A percentile compares a stretch with the other conserved stretches of the same genome.
Evolutionary conservation across 2,797 vertebrate genomes (phyloP).

Genomic region (Falco peregrinus): DNA sequence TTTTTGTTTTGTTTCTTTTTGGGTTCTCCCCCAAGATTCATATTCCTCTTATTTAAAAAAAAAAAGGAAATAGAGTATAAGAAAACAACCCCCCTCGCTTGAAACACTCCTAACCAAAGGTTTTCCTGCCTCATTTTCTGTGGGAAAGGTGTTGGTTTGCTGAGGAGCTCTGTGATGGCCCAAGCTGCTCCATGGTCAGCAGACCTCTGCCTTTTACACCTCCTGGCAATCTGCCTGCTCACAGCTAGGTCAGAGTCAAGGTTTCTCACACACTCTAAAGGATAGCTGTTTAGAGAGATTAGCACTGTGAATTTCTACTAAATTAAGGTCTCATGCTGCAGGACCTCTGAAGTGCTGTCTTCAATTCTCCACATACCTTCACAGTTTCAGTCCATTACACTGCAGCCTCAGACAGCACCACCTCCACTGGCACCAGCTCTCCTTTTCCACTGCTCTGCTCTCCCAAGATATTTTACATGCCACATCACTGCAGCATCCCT

Average conservation of each 20-base stretch:
- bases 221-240: not conserved
- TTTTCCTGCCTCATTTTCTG: not conserved
- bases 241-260: accelerated
- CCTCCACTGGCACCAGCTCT: not conserved
- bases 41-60: not conserved
- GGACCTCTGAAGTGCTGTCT: not conserved
- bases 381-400: accelerated
- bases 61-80: not conserved
- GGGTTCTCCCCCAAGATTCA: not conserved
- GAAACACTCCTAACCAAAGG: not conserved
- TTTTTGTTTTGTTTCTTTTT: not conserved
- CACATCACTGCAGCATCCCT: accelerated
- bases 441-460: not conserved
- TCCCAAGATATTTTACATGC: accelerated
- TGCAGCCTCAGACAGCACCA: not conserved
- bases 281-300: not conserved
- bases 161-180: not conserved
- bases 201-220: not conserved
- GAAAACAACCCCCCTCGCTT: not conserved
- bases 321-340: not conserved
- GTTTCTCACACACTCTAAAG: not conserved
- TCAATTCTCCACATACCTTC: not conserved
- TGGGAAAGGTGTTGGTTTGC: not conserved
- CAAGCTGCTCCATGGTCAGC: accelerated
- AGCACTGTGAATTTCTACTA: not conserved